Base-by-base conservation (phyloP, 2,113 vertebrate species). In the Phyllostomus discolor region DNA sequence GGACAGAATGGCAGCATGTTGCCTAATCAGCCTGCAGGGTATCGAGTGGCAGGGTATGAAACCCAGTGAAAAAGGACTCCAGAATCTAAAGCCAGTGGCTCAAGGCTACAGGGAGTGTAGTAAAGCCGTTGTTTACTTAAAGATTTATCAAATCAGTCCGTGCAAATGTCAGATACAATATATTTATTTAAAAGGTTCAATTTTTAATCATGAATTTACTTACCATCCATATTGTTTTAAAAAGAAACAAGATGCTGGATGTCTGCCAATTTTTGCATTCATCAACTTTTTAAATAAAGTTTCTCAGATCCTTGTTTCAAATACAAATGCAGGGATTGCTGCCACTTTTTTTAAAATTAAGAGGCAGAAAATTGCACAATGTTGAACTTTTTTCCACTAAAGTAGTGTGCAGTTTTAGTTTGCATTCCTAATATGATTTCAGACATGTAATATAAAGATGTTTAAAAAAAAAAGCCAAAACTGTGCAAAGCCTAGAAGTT, bases 361-460 rank as follows among this genome's bases (percentile, higher is more conserved):
- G 98, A 98, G 99, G 99, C 99, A 99, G 99, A 98, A 98, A 98
- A 99, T 99, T 99, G 99, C 99, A 99, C 99, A 99, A 98, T 97
- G 97, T 98, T 98, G 97, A 97, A 98, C 98, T 98, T 98, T 98
- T 98, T 98, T 98, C 97, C 98, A 98, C 97, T 98, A 98, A 98
- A 98, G 98, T 98, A 97, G 98, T 97, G 96, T 97, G 98, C 98
- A 98, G 98, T 98, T 99, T 97, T 98, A 97, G 98, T 99, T 99
- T 99, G 99, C 98, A 98, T 99, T 99, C 98, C 98, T 97, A 96
- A 92, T 98, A 98, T 92, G 97, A 97, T 98, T 98, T 97, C 90
- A 98, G 97, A 96, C 96, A 95, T 98, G 97, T 98, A 98, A 98
- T 98, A 98, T 98, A 98, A 97, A 97, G 95, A 97, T 98, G 97